Evolutionary conservation across 2,113 vertebrate species (phyloP), one percentile per base, ranked within the genome.

Genomic region (Tylochromis polylepis): DNA sequence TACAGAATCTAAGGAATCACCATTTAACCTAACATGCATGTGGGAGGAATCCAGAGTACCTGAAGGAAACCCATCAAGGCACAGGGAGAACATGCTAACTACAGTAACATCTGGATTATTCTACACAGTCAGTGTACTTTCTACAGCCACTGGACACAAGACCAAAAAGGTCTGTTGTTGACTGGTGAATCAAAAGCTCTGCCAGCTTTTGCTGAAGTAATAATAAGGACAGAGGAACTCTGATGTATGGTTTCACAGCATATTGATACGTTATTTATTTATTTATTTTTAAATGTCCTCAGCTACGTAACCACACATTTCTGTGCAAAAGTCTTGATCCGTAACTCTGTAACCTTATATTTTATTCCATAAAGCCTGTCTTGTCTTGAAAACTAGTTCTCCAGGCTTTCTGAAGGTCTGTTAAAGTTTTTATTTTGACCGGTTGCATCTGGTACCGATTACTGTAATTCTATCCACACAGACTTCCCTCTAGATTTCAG

Each of bases 401-500:
- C 10, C 59, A 12, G 59, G 1, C 59, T 62, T 62, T n/a, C 31
- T 36, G 59, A 62, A 36, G 59, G 59, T 7, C 59, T 62, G 59
- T 62, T 31, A 62, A 62, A 36, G 31, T n/a, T 36, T 62, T 62
- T 62, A 62, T 62, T 62, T 62, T 62, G 59, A 62, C 59, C 18
- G 0, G 31, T 36, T 62, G 2, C 31, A 12, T 36, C 59, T 62
- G 59, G 31, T 62, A 36, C 36, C 1, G 18, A 36, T 62, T 62
- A 62, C 36, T 62, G 3, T 36, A 36, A 62, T 36, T 0, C 18
- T 62, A 62, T 36, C 59, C 59, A 62, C 59, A 62, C 31, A 36
- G 59, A 0, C 18, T 62, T 62, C 18, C 31, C 31, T 62, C 31
- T 0, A 62, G 0, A 36, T 31, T n/a, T 62, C 59, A 62, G 59